A percentile compares a stretch with the other conserved stretches of the same genome.
phyloP scores from a whole-genome alignment of 2,113 vertebrate species.

The Australoheros scitulus region DNA sequence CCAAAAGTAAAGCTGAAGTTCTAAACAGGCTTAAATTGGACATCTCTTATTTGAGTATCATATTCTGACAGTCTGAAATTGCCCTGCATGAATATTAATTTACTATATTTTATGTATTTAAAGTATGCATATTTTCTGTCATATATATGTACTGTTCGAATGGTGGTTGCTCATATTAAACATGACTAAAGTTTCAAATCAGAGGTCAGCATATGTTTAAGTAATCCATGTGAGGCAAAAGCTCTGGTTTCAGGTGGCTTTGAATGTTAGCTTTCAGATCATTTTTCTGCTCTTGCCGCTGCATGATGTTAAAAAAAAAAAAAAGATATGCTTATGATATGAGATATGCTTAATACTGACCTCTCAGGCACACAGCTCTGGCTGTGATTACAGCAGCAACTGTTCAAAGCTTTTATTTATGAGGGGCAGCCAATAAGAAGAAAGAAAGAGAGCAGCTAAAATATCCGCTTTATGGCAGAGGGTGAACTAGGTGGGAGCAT shows the following conservation, averaged over 20 bases:
- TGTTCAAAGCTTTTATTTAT: neutral
- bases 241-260: no score
- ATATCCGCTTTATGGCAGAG: neutral
- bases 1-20: no score
- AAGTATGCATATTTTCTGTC: neutral
- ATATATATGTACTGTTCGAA: no score
- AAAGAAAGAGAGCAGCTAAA: neutral
- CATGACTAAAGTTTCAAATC: no score
- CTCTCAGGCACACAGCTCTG: neutral
- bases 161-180: no score
- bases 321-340: no score
- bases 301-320: neutral
- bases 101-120: neutral
- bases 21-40: no score
- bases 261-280: no score
- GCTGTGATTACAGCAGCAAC: neutral
- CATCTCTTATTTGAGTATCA: no score
- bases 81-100: neutral
- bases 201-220: neutral
- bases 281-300: neutral
- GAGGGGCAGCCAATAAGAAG: neutral
- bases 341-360: neutral
- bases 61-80: neutral
- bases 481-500: neutral
- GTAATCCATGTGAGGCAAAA: neutral